These are phyloP conservation scores for Exocentrus adspersus DNA, from an alignment of 2,888 invertebrate species.

Conservation along the genomic window DNA sequence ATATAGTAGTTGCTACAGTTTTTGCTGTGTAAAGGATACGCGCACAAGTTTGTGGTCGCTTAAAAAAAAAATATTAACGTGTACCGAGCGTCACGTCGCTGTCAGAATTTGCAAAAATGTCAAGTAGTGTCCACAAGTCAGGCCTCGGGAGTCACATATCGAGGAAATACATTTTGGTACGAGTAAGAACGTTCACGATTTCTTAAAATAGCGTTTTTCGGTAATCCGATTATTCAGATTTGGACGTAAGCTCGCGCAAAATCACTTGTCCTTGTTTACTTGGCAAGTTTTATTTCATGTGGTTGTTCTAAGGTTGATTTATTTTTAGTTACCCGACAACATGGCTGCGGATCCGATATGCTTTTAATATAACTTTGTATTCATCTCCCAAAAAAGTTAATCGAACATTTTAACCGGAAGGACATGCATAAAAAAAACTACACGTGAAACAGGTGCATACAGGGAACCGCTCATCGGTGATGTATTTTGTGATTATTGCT, in stretches of 20 bases:
- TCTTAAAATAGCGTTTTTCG: conserved; percentile 20
- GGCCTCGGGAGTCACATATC: conserved; percentile 39
- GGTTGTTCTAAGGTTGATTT: conserved; percentile 31
- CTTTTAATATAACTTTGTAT: conserved; percentile 13
- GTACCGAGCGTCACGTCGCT: conserved; percentile 27
- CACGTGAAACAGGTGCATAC: too few relatives aligned
- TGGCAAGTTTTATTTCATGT: conserved; percentile 33
- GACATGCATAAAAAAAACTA: too few relatives aligned
- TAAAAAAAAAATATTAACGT: conserved; percentile 11
- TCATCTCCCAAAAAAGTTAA: conserved; percentile 5
- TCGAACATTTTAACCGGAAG: too few relatives aligned
- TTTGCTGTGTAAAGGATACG: neutral
- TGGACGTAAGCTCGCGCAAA: conserved; percentile 3
- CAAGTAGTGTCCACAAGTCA: conserved; percentile 44
- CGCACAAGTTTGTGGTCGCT: too few relatives aligned
- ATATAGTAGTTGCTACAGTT: too few relatives aligned
- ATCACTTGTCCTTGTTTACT: conserved; percentile 20
- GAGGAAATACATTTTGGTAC: conserved; percentile 43
- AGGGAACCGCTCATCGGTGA: too few relatives aligned
- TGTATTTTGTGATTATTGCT: too few relatives aligned
- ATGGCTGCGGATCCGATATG: conserved; percentile 25
- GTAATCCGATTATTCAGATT: conserved; percentile 5
- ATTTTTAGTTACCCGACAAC: conserved; percentile 38
- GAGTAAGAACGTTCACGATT: conserved; percentile 17
- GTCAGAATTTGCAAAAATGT: conserved; percentile 44